phyloP scores from a whole-genome alignment of 2,888 invertebrate species.

The Unio pictorum region DNA sequence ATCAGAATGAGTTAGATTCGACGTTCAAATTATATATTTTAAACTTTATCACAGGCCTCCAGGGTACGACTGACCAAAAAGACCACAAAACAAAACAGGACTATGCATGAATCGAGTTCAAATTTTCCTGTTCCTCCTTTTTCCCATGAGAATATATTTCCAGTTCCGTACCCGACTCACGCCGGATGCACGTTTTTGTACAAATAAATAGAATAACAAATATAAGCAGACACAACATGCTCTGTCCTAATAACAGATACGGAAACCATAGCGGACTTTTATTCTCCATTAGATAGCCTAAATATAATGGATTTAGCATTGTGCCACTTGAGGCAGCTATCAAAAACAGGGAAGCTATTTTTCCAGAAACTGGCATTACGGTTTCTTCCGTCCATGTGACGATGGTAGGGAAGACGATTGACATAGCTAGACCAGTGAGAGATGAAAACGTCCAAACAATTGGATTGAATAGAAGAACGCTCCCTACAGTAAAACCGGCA shows the following conservation, averaged over 20 bases:
- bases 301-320: conserved; percentile 65
- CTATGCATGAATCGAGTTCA: no score
- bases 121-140: no score
- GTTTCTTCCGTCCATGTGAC: conserved; percentile 70
- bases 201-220: conserved; percentile 11
- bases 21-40: no score
- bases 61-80: no score
- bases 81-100: no score
- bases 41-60: no score
- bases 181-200: no score
- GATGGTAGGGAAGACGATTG: conserved; percentile 70
- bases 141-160: no score
- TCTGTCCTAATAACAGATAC: conserved; percentile 29
- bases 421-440: conserved; percentile 66
- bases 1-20: no score
- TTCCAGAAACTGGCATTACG: conserved; percentile 67
- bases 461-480: conserved; percentile 30
- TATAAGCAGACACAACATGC: conserved; percentile 14
- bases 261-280: conserved; percentile 33
- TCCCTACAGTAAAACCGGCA: conserved; percentile 5
- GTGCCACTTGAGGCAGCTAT: conserved; percentile 69
- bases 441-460: conserved; percentile 61
- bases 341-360: conserved; percentile 67
- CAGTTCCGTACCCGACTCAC: no score
- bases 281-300: conserved; percentile 37